These are phyloP conservation scores for Graphium colonna DNA, from an alignment of 2,888 invertebrate genomes.

Conservation along the genomic window DNA sequence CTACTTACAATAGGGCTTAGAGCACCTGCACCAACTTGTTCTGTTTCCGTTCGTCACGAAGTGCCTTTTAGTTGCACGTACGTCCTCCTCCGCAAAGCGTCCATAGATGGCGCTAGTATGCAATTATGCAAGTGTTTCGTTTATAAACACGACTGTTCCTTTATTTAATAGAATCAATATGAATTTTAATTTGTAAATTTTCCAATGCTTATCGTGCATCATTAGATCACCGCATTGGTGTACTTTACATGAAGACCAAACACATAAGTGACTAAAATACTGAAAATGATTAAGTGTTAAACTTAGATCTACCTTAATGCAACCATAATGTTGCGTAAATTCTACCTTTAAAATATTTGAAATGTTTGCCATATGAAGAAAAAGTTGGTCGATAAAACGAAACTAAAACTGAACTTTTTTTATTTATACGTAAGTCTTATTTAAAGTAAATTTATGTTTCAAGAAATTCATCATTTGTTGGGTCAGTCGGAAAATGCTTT, in stretches of 20 bases:
- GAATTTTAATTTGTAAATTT: not conserved
- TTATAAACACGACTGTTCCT: not conserved
- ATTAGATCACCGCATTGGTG: not conserved
- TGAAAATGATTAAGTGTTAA: not conserved
- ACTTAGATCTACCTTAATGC: no score
- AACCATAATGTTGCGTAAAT: no score
- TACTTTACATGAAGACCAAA: not conserved
- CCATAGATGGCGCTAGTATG: constrained; percentile 13
- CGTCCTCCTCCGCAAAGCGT: not conserved
- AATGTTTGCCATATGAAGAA: no score
- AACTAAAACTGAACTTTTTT: no score
- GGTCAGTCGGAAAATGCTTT: no score
- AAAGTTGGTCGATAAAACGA: no score
- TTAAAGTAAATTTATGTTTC: no score
- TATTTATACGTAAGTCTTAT: no score
- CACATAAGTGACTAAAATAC: not conserved
- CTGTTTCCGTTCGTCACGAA: constrained; percentile 10
- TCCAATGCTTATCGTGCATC: not conserved
- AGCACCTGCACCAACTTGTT: constrained; percentile 12
- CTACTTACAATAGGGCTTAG: constrained; percentile 8
- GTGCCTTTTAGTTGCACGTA: constrained; percentile 16
- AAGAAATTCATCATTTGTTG: no score
- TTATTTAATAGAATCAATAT: not conserved
- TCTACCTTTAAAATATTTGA: no score
- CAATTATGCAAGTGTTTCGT: not conserved